phyloP scores from a whole-genome alignment of 1,140 invertebrate genomes.

The Magallana gigas region DNA sequence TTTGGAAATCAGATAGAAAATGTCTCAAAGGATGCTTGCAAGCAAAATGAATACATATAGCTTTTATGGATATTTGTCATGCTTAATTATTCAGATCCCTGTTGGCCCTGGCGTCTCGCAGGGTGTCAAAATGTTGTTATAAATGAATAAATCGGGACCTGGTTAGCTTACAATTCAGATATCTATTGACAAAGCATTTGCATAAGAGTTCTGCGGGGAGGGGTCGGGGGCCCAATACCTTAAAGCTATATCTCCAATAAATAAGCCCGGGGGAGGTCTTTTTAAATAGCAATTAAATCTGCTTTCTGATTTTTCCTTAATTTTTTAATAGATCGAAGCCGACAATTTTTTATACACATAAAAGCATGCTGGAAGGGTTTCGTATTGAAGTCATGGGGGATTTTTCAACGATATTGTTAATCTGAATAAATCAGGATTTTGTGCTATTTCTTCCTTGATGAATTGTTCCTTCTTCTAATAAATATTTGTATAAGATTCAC shows the following conservation, averaged over 20 bases:
- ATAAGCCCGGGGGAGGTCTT: too few relatives aligned
- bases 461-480: background rate
- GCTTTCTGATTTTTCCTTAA: too few relatives aligned
- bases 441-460: background rate
- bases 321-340: too few relatives aligned
- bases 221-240: background rate
- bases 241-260: background rate
- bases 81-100: slow-evolving; percentile 31
- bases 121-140: slow-evolving; percentile 31
- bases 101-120: background rate
- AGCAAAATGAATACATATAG: slow-evolving; percentile 28
- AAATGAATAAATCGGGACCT: slow-evolving; percentile 23
- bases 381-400: too few relatives aligned
- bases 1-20: slow-evolving; percentile 22
- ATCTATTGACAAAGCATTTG: slow-evolving; percentile 34
- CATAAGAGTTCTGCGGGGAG: slow-evolving; percentile 1
- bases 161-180: slow-evolving; percentile 17
- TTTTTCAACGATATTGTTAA: background rate
- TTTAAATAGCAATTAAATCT: too few relatives aligned
- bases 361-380: too few relatives aligned
- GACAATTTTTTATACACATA: too few relatives aligned
- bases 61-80: slow-evolving; percentile 32
- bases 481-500: slow-evolving; percentile 10
- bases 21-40: slow-evolving; percentile 7
- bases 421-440: slow-evolving; percentile 36